Conservation (phyloP, 2,113 vertebrate genomes). For the Cochlearius cochlearius region DNA sequence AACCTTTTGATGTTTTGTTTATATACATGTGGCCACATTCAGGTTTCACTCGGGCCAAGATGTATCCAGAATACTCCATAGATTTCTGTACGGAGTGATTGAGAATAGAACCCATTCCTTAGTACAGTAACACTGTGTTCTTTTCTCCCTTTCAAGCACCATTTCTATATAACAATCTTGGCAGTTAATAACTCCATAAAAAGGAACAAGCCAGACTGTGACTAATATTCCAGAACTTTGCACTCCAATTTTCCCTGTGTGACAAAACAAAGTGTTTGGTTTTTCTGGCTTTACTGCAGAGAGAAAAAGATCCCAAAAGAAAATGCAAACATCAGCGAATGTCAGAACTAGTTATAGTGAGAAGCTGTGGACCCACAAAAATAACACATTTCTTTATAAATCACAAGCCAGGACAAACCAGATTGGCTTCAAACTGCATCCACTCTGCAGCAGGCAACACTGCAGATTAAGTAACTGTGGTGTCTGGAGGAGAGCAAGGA, state of each 20-base stretch:
- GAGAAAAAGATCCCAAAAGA: slow-evolving; percentile 47
- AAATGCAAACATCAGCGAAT: slow-evolving; percentile 57
- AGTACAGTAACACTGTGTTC: slow-evolving; percentile 60
- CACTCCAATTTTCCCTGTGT: slow-evolving; percentile 45
- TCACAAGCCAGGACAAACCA: slow-evolving; percentile 22
- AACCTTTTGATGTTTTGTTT: slow-evolving; percentile 18
- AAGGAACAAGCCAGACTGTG: slow-evolving; percentile 63
- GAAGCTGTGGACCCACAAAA: background rate
- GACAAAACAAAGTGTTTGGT: slow-evolving; percentile 63
- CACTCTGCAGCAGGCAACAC: slow-evolving; percentile 14
- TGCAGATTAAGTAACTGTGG: background rate
- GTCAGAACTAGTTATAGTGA: slow-evolving; percentile 42
- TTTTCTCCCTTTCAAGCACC: slow-evolving; percentile 57
- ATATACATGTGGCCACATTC: background rate
- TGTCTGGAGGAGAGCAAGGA: slow-evolving; percentile 52
- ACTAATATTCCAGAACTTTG: slow-evolving; percentile 71
- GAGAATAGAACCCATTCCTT: slow-evolving; percentile 32
- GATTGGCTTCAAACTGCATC: slow-evolving; percentile 40
- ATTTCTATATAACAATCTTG: slow-evolving; percentile 66
- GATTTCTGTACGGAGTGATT: background rate
- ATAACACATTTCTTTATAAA: slow-evolving; percentile 34
- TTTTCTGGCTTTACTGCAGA: slow-evolving; percentile 55
- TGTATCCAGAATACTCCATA: slow-evolving; percentile 15
- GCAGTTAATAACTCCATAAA: slow-evolving; percentile 59
- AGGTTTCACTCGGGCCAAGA: slow-evolving; percentile 20